Conservation (phyloP, 2,888 invertebrate species). For the Augochlorella aurata region DNA sequence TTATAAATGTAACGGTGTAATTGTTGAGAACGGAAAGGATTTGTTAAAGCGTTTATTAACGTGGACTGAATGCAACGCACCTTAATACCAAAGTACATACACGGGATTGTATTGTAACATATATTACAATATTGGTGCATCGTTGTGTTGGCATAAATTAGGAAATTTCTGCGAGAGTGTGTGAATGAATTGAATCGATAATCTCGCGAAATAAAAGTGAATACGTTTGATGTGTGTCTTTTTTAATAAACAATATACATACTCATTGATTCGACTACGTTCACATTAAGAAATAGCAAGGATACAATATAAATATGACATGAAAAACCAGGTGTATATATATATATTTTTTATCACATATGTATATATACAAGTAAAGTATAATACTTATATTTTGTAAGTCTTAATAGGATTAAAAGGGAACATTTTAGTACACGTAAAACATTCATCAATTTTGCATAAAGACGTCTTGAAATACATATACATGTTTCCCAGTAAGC, state of each 20-base stretch:
- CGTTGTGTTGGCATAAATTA: not conserved
- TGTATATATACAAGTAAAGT: constrained; percentile 77
- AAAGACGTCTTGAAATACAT: constrained; percentile 72
- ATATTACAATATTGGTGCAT: constrained; percentile 2
- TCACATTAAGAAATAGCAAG: constrained; percentile 49
- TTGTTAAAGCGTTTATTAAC: not conserved
- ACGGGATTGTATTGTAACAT: not conserved
- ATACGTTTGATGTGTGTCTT: constrained; percentile 14
- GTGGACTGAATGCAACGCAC: not conserved
- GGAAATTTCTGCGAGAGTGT: constrained; percentile 23
- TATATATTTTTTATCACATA: constrained; percentile 78
- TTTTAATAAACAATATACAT: constrained; percentile 41
- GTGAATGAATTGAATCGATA: constrained; percentile 42
- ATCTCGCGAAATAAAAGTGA: constrained; percentile 31
- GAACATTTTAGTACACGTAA: constrained; percentile 77
- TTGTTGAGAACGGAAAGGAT: constrained; percentile 19
- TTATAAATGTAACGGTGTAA: constrained; percentile 23
- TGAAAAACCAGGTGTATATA: constrained; percentile 74
- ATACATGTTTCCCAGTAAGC: constrained; percentile 68
- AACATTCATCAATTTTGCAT: constrained; percentile 75
- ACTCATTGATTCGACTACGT: constrained; percentile 34
- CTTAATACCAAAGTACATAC: constrained; percentile 35
- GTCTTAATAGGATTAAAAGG: constrained; percentile 77
- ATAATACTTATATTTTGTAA: constrained; percentile 76
- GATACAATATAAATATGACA: constrained; percentile 68